Conservation (phyloP, 2,797 vertebrate species). For the Alca torda region DNA sequence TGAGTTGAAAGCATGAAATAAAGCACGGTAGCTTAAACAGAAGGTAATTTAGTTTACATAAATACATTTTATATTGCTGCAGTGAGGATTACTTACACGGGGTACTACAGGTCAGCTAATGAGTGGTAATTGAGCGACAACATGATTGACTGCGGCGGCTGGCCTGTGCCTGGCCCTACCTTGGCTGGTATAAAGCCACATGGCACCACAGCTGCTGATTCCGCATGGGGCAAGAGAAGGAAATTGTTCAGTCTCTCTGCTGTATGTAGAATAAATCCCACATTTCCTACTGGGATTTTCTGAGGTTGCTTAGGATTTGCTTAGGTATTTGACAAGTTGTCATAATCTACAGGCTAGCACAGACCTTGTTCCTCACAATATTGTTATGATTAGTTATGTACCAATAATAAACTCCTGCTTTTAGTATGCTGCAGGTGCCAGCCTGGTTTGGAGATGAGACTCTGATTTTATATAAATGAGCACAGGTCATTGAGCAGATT, state of each 20-base stretch:
- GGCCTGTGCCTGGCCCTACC: neutral
- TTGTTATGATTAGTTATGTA: neutral
- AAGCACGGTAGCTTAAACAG: neutral
- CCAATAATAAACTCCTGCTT: neutral
- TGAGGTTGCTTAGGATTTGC: neutral
- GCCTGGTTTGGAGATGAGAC: neutral
- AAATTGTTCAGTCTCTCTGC: neutral
- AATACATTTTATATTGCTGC: neutral
- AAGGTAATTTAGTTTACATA: neutral
- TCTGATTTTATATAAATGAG: neutral
- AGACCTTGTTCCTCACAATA: neutral
- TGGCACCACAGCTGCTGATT: neutral
- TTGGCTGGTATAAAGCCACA: neutral
- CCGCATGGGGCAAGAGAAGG: neutral
- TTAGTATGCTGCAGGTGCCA: neutral
- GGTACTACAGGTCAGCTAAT: neutral
- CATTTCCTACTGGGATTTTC: neutral
- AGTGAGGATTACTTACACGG: neutral
- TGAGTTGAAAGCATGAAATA: neutral
- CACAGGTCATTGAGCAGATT: neutral
- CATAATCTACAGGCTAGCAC: neutral
- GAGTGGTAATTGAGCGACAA: neutral
- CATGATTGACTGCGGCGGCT: neutral
- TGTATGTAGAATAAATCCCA: neutral
- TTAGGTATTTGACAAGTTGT: neutral